These are phyloP conservation scores for Meleagris gallopavo DNA, from an alignment of 2,113 vertebrate genomes.

Conservation along the genomic window DNA sequence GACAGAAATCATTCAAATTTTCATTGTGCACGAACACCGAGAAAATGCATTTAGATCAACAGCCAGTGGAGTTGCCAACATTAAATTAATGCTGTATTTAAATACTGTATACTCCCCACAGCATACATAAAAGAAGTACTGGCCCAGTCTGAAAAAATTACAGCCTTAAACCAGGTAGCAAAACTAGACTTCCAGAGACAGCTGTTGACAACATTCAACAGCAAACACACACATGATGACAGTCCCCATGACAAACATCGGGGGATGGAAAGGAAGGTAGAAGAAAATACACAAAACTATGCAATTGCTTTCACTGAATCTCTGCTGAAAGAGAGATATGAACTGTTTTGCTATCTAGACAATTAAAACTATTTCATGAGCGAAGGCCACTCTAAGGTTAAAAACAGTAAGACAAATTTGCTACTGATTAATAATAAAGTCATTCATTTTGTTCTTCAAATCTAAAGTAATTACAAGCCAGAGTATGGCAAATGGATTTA, in stretches of 20 bases:
- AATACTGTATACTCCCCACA: background rate
- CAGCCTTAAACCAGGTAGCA: background rate
- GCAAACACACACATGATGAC: background rate
- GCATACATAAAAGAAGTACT: background rate
- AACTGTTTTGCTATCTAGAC: conserved; percentile 63
- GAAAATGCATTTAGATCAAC: background rate
- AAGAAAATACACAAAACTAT: background rate
- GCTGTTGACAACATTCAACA: background rate
- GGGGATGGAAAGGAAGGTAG: background rate
- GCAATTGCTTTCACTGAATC: conserved; percentile 58
- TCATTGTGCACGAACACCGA: background rate
- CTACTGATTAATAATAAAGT: conserved; percentile 77
- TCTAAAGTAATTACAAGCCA: conserved; percentile 76
- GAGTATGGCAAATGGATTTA: conserved; percentile 76
- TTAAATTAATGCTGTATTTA: background rate
- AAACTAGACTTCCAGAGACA: background rate
- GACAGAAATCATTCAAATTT: background rate
- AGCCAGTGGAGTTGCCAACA: background rate
- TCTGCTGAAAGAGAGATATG: conserved; percentile 50
- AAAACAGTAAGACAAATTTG: conserved; percentile 77
- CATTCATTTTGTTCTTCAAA: conserved; percentile 77
- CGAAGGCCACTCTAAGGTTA: conserved; percentile 72
- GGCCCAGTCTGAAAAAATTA: background rate
- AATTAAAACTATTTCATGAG: conserved; percentile 65
- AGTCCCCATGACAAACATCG: conserved; percentile 31